Conservation (phyloP, 2,888 invertebrate species). For the Zaprionus bogoriensis region DNA sequence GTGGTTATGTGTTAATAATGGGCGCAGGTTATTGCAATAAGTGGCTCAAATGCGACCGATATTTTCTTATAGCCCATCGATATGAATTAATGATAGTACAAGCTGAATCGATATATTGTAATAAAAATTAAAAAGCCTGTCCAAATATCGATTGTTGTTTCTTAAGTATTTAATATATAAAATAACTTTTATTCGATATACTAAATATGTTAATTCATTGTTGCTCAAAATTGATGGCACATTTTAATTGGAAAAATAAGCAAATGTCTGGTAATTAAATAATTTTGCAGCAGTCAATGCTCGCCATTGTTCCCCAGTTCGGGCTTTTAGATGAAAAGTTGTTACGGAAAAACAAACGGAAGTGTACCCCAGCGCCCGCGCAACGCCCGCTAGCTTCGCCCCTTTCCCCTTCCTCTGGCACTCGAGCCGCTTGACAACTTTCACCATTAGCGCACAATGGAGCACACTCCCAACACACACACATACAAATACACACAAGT, state of each 20-base stretch:
- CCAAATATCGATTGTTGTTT: no score
- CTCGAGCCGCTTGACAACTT: conserved; percentile 71
- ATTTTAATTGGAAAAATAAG: background rate
- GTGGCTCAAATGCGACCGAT: no score
- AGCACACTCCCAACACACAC: conserved; percentile 34
- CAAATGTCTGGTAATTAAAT: conserved; percentile 20
- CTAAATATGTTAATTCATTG: no score
- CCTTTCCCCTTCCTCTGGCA: background rate
- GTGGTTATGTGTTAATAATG: no score
- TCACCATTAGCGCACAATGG: conserved; percentile 77
- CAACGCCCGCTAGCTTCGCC: conserved; percentile 1
- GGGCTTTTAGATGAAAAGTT: conserved; percentile 61
- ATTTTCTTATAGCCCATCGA: no score
- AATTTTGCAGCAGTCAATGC: conserved; percentile 13
- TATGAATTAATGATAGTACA: no score
- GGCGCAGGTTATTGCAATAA: no score
- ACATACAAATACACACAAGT: conserved; percentile 61
- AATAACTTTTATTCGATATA: no score
- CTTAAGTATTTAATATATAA: no score
- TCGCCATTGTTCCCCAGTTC: conserved; percentile 46
- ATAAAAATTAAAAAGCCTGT: no score
- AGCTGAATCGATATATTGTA: no score
- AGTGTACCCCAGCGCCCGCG: conserved; percentile 43
- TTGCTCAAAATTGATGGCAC: background rate
- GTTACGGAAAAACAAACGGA: conserved; percentile 66